A percentile compares a stretch with the other conserved stretches of the same genome.
Evolutionary conservation across 2,888 invertebrate genomes (phyloP).

Genomic region (Diarsia rubi): DNA sequence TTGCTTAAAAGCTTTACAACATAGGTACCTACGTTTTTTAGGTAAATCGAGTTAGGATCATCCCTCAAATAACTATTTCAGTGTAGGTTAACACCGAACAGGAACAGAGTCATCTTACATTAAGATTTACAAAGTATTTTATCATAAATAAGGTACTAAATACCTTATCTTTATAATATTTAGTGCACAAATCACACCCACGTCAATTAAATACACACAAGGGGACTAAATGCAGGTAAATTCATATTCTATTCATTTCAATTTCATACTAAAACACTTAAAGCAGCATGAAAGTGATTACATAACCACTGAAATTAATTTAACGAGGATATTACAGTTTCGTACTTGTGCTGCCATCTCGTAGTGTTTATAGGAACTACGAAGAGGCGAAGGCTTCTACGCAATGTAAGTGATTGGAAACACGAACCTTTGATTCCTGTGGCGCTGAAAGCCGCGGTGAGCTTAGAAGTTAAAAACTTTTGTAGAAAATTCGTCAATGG

Average conservation of each 20-base stretch:
- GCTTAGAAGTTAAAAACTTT: not conserved
- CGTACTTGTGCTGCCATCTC: slow-evolving; percentile 81
- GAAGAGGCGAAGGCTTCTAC: slow-evolving; percentile 81
- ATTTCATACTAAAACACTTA: slow-evolving; percentile 51
- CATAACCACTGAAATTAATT: slow-evolving; percentile 62
- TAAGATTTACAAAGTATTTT: not conserved
- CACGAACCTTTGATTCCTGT: slow-evolving; percentile 71
- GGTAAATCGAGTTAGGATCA: not conserved
- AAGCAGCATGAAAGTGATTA: slow-evolving; percentile 60
- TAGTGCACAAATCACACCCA: not conserved
- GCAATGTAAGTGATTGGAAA: slow-evolving; percentile 76
- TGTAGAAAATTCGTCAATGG: not conserved
- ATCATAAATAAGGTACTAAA: not conserved
- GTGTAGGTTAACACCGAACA: not conserved
- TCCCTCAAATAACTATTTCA: not conserved
- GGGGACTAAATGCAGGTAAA: not conserved
- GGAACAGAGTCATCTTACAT: not conserved
- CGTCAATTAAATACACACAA: not conserved
- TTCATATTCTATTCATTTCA: slow-evolving; percentile 28
- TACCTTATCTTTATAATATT: not conserved
- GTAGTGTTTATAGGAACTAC: slow-evolving; percentile 74
- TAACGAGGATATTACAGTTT: slow-evolving; percentile 60
- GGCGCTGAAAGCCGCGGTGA: slow-evolving; percentile 69
- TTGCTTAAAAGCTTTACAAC: not conserved
- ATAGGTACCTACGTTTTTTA: too few species aligned